A percentile compares a stretch with the other conserved stretches of the same genome.
These are phyloP conservation scores for Carassius auratus DNA, from an alignment of 2,113 vertebrate genomes.

Conservation along the genomic window DNA sequence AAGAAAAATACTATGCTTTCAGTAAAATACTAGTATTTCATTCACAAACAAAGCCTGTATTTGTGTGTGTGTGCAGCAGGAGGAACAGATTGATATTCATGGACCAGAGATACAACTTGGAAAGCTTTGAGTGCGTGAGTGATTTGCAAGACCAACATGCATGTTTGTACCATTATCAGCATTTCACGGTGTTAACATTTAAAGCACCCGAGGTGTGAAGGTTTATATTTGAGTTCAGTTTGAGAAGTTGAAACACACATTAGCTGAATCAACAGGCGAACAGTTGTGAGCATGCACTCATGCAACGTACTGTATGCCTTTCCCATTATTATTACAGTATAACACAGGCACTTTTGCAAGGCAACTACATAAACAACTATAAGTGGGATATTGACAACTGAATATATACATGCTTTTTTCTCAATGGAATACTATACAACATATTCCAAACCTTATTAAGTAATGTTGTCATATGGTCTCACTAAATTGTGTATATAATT, in stretches of 20 bases:
- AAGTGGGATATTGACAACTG: background rate
- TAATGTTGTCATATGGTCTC: background rate
- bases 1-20: too few species aligned
- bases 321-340: background rate
- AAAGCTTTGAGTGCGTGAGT: slow-evolving; percentile 5
- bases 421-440: background rate
- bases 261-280: background rate
- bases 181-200: background rate
- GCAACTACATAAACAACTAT: background rate
- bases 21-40: background rate
- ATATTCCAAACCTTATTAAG: background rate
- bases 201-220: background rate
- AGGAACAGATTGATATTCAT: background rate
- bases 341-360: background rate
- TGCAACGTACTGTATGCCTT: background rate
- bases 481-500: background rate
- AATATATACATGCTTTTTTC: background rate
- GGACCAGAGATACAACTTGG: background rate
- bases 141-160: background rate
- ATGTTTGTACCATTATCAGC: slow-evolving; percentile 6
- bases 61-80: background rate
- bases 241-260: background rate
- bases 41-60: background rate
- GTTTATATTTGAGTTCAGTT: background rate
- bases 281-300: background rate